Percentiles rank a stretch among this genome's conserved stretches.
phyloP scores from a whole-genome alignment of 2,113 vertebrate genomes.

The Chascanopsetta lugubris region DNA sequence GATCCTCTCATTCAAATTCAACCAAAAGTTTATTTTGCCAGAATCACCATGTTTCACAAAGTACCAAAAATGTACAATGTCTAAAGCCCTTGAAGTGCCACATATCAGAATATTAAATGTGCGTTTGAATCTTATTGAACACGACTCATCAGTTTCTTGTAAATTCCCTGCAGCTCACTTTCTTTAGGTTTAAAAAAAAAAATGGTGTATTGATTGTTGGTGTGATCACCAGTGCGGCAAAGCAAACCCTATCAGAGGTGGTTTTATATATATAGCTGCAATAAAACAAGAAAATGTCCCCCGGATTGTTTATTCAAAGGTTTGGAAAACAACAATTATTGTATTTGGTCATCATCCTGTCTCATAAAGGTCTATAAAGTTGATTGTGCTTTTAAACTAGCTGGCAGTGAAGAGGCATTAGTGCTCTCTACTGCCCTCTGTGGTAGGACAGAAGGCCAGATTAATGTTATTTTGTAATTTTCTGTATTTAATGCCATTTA shows the following conservation, averaged over 20 bases:
- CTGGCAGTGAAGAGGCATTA: not conserved
- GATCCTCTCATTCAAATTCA: too few relatives aligned
- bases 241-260: constrained; percentile 16
- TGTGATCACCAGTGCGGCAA: constrained; percentile 45
- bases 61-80: too few relatives aligned
- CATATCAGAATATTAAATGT: too few relatives aligned
- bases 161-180: not conserved
- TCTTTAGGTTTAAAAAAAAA: too few relatives aligned
- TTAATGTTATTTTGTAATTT: too few relatives aligned
- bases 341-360: not conserved
- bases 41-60: too few relatives aligned
- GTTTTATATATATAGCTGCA: not conserved
- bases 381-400: too few relatives aligned
- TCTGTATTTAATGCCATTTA: too few relatives aligned
- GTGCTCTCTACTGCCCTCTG: constrained; percentile 30
- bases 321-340: constrained; percentile 9
- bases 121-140: too few relatives aligned
- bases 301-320: constrained; percentile 3
- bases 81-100: too few relatives aligned
- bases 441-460: constrained; percentile 9
- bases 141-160: not conserved
- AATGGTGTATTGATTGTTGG: constrained; percentile 40
- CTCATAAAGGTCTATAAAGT: too few relatives aligned
- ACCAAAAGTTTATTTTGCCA: too few relatives aligned
- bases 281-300: constrained; percentile 24